Percentiles rank a stretch among this genome's conserved stretches.
Conservation (phyloP, 2,797 vertebrate genomes). For the Danio tinwini region DNA sequence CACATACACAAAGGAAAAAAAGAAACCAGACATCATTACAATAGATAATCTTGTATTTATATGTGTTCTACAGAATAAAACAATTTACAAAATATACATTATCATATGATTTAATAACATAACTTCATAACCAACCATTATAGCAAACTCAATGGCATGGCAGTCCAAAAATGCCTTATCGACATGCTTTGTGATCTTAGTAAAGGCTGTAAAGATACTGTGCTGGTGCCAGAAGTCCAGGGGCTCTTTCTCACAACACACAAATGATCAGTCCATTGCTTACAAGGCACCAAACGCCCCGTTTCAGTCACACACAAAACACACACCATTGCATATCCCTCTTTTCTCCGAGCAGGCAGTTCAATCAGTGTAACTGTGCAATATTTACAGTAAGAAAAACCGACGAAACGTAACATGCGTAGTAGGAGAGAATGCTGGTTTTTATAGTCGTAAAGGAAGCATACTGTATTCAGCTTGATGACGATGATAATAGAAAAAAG, state of each 20-base stretch:
- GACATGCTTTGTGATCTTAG: slow-evolving; percentile 37
- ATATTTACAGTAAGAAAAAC: slow-evolving; percentile 75
- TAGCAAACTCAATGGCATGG: slow-evolving; percentile 1
- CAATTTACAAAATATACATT: slow-evolving; percentile 83
- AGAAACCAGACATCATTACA: slow-evolving; percentile 54
- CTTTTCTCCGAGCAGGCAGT: slow-evolving; percentile 4
- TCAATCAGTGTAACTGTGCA: slow-evolving; percentile 60
- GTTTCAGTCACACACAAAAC: background rate
- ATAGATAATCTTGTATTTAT: slow-evolving; percentile 77
- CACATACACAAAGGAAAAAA: slow-evolving; percentile 34
- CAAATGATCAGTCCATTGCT: slow-evolving; percentile 19
- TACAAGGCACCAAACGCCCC: slow-evolving; percentile 47
- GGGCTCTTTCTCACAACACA: slow-evolving; percentile 32
- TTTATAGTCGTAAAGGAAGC: slow-evolving; percentile 54
- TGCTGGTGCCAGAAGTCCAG: slow-evolving; percentile 53
- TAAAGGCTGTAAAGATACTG: slow-evolving; percentile 44
- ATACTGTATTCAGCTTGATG: slow-evolving; percentile 47
- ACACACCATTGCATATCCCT: slow-evolving; percentile 4
- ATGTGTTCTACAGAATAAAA: slow-evolving; percentile 76
- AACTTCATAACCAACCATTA: slow-evolving; percentile 71
- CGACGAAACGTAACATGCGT: slow-evolving; percentile 71
- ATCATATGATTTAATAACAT: slow-evolving; percentile 70
- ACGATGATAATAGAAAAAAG: slow-evolving; percentile 55
- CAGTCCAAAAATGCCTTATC: slow-evolving; percentile 27
- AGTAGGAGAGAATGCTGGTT: slow-evolving; percentile 55